Conservation (phyloP, 2,113 vertebrate species). For the Mola mola region DNA sequence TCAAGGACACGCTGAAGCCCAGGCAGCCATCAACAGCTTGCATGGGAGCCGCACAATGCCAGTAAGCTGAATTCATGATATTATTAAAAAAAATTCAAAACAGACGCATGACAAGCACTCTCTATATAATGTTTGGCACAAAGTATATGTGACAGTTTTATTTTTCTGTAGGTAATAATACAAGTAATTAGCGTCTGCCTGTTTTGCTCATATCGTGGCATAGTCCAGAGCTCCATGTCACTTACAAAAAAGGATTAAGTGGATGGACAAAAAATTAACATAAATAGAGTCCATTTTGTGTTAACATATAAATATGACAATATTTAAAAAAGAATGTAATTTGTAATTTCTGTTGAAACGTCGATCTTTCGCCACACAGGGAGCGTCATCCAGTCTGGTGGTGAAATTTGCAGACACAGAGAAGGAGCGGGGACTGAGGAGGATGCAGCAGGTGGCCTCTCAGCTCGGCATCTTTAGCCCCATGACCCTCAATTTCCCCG, state of each 20-base stretch:
- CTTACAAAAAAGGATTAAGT: constrained; percentile 24
- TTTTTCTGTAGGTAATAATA: not conserved
- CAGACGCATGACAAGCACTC: not conserved
- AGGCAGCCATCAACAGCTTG: constrained; percentile 91
- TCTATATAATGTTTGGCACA: not conserved
- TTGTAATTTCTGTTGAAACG: constrained; percentile 29
- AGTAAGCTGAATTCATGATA: constrained; percentile 69
- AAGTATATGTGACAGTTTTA: not conserved
- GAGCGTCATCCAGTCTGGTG: constrained; percentile 92
- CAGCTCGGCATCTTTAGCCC: constrained; percentile 93
- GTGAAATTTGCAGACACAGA: constrained; percentile 94
- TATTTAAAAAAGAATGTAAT: constrained; percentile 4
- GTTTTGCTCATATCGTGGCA: no score
- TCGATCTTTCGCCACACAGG: constrained; percentile 75
- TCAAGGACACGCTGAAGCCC: constrained; percentile 90
- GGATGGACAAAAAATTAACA: constrained; percentile 26
- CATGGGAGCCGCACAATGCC: constrained; percentile 92
- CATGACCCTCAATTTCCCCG: constrained; percentile 90
- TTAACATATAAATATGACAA: constrained; percentile 12
- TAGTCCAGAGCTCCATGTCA: not conserved
- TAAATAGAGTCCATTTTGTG: not conserved
- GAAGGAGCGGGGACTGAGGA: constrained; percentile 89
- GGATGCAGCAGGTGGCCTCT: constrained; percentile 93
- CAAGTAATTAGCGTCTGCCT: not conserved
- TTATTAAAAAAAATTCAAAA: constrained; percentile 13